Evolutionary conservation across 2,888 invertebrate genomes (phyloP).

Genomic region (Trilocha varians): DNA sequence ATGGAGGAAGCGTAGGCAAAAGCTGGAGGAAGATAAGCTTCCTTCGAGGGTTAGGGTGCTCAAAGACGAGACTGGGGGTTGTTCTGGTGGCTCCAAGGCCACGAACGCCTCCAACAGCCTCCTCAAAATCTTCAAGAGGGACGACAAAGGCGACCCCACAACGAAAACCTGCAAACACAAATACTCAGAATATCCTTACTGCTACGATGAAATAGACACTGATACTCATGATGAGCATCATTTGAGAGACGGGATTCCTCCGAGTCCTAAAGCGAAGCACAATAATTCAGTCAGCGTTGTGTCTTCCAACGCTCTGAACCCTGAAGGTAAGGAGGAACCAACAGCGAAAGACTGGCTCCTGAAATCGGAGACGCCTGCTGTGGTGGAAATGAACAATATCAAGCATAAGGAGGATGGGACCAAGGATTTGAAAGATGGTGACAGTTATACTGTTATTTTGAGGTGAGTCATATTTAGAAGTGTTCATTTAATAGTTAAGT

Average conservation of each 20-base stretch:
- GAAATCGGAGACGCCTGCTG: slow-evolving; percentile 45
- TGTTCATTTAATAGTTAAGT: no score
- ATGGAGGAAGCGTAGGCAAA: slow-evolving; percentile 83
- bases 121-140: slow-evolving; percentile 57
- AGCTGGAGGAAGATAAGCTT: slow-evolving; percentile 76
- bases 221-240: slow-evolving; percentile 78
- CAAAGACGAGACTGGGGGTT: slow-evolving; percentile 76
- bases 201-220: slow-evolving; percentile 87
- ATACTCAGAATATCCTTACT: slow-evolving; percentile 91
- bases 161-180: slow-evolving; percentile 88
- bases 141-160: slow-evolving; percentile 55
- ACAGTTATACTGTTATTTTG: slow-evolving; percentile 85
- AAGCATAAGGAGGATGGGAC: slow-evolving; percentile 56
- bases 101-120: slow-evolving; percentile 53
- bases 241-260: slow-evolving; percentile 58
- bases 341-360: slow-evolving; percentile 59
- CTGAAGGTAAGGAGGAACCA: slow-evolving; percentile 55
- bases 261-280: slow-evolving; percentile 58
- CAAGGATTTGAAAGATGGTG: slow-evolving; percentile 73
- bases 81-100: slow-evolving; percentile 46
- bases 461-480: slow-evolving; percentile 43
- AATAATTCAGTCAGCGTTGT: slow-evolving; percentile 67
- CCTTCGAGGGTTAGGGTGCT: slow-evolving; percentile 82
- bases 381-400: slow-evolving; percentile 65
- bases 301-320: slow-evolving; percentile 54